Evolutionary conservation across 1,140 invertebrate genomes (phyloP).

Genomic region (Zaprionus gabonicus): DNA sequence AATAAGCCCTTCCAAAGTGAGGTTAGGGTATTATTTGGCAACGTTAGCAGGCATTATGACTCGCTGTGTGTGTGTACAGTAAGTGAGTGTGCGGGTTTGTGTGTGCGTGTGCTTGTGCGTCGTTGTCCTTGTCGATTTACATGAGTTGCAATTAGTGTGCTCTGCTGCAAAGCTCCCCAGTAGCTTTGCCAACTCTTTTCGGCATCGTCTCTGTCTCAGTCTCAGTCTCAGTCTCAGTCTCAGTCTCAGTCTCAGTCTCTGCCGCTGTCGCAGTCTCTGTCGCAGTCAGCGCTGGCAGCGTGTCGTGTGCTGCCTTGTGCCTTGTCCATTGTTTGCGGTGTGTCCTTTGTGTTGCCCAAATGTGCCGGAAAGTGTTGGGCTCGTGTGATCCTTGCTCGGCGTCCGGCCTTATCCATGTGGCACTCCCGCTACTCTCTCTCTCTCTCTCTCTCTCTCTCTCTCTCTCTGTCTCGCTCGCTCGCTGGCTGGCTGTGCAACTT

Average conservation of each 20-base stretch:
- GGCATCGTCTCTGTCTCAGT: neutral
- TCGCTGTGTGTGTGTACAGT: slow-evolving; percentile 41
- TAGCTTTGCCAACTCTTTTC: slow-evolving; percentile 73
- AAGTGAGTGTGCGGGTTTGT: neutral
- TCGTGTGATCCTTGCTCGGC: slow-evolving; percentile 32
- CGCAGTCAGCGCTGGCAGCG: neutral
- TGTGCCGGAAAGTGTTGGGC: slow-evolving; percentile 69
- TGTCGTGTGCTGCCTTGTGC: slow-evolving; percentile 1
- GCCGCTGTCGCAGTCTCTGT: too few relatives aligned
- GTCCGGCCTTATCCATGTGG: neutral
- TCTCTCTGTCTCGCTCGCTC: slow-evolving; percentile 24
- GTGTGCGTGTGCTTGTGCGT: slow-evolving; percentile 21
- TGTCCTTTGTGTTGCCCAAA: slow-evolving; percentile 69
- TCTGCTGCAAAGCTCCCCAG: slow-evolving; percentile 66
- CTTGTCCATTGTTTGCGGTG: slow-evolving; percentile 66
- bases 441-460: slow-evolving; percentile 23
- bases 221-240: neutral
- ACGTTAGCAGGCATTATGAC: slow-evolving; percentile 74
- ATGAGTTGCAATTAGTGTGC: slow-evolving; percentile 80
- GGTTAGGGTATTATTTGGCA: slow-evolving; percentile 27
- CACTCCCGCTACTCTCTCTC: slow-evolving; percentile 5
- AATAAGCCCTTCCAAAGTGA: too few relatives aligned
- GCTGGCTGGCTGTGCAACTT: slow-evolving; percentile 45
- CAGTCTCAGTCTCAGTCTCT: neutral
- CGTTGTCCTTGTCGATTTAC: slow-evolving; percentile 79